Percentiles rank a stretch among this genome's conserved stretches.
These are phyloP conservation scores for Gallinago solitaria DNA, from an alignment of 2,797 vertebrate genomes.

Conservation along the genomic window DNA sequence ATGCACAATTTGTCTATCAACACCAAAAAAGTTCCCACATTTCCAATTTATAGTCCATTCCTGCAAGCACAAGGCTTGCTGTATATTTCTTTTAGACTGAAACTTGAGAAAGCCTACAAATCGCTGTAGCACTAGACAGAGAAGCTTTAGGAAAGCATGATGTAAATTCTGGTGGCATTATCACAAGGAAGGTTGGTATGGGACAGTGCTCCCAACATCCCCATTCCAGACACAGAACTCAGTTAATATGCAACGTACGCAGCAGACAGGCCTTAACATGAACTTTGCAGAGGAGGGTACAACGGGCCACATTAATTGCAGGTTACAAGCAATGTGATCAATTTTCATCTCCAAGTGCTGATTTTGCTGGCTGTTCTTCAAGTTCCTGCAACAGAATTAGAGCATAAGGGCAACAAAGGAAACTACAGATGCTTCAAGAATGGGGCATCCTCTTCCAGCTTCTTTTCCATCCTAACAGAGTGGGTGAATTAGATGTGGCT, in stretches of 20 bases:
- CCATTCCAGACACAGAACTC: neutral
- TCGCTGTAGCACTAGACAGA: neutral
- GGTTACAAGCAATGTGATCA: neutral
- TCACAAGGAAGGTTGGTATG: neutral
- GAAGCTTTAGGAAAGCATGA: neutral
- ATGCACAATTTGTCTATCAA: neutral
- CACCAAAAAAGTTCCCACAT: neutral
- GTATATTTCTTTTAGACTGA: neutral
- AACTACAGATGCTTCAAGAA: neutral
- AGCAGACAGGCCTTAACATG: neutral
- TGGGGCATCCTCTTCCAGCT: neutral
- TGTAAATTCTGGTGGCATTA: neutral
- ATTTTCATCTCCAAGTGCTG: neutral
- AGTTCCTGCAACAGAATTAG: neutral
- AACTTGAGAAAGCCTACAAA: neutral
- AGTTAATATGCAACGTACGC: neutral
- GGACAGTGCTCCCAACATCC: neutral
- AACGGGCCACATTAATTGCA: neutral
- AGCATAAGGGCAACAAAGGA: neutral
- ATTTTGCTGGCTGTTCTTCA: constrained; percentile 8
- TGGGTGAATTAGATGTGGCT: neutral
- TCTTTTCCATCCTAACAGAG: neutral
- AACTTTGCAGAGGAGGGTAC: neutral
- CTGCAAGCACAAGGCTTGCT: neutral
- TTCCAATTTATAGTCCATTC: neutral